These are phyloP conservation scores for Sapayoa aenigma DNA, from an alignment of 2,113 vertebrate species.

Conservation along the genomic window DNA sequence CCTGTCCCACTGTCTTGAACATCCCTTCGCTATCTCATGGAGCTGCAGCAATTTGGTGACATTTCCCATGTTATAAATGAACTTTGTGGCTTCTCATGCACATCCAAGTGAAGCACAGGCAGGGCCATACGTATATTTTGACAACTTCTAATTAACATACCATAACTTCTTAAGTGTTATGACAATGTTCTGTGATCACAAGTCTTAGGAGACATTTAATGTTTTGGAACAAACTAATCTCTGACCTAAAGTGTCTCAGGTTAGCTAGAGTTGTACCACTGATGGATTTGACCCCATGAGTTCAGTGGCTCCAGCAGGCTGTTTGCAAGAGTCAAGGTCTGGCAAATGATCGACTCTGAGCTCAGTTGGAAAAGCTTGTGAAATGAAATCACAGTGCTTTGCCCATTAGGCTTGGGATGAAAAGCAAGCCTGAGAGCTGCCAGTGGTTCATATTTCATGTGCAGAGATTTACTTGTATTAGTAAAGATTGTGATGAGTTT, in stretches of 20 bases:
- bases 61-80: background rate
- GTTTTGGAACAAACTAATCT: background rate
- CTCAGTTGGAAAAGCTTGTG: conserved; percentile 59
- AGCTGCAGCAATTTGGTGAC: background rate
- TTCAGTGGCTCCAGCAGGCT: conserved; percentile 40
- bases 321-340: conserved; percentile 35
- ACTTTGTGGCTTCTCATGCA: background rate
- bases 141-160: conserved; percentile 18
- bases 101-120: background rate
- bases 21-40: background rate
- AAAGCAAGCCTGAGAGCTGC: conserved; percentile 55
- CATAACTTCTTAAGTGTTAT: conserved; percentile 2
- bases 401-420: conserved; percentile 58
- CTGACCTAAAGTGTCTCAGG: background rate
- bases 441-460: conserved; percentile 64
- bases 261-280: background rate
- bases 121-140: background rate
- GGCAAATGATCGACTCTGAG: conserved; percentile 46
- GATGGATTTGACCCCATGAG: conserved; percentile 33
- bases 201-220: background rate
- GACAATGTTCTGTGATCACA: background rate
- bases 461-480: conserved; percentile 60
- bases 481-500: conserved; percentile 53
- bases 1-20: background rate
- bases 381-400: conserved; percentile 63